phyloP scores from a whole-genome alignment of 2,797 vertebrate species.

The Danio jaintianensis region DNA sequence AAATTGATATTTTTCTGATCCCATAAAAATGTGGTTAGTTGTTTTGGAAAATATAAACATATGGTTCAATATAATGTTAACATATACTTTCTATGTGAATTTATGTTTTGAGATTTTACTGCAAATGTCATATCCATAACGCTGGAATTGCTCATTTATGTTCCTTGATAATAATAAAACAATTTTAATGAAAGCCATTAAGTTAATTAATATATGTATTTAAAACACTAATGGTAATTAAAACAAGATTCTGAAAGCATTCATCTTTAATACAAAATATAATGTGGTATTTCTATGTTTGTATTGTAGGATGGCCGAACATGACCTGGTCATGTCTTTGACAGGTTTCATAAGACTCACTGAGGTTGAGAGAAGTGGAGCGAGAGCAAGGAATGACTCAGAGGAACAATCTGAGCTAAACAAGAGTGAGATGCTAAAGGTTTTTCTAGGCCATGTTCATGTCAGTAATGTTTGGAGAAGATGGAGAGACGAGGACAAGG shows the following conservation, averaged over 20 bases:
- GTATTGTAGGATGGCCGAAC: not conserved
- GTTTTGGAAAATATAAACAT: too few species aligned
- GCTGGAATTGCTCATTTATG: too few species aligned
- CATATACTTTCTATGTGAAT: too few species aligned
- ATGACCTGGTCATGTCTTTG: not conserved
- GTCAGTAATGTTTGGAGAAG: slow-evolving; percentile 51
- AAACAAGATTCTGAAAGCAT: too few species aligned
- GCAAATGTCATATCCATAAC: too few species aligned
- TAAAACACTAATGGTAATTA: too few species aligned
- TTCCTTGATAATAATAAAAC: not conserved
- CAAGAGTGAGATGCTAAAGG: slow-evolving; percentile 54
- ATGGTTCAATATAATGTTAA: too few species aligned
- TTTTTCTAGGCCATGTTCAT: slow-evolving; percentile 66
- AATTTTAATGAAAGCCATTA: not conserved
- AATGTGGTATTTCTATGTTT: not conserved
- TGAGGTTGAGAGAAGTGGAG: slow-evolving; percentile 2
- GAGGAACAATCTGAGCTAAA: slow-evolving; percentile 46
- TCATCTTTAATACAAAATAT: not conserved
- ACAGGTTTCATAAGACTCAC: slow-evolving; percentile 13
- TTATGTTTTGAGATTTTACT: too few species aligned
- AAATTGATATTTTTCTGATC: too few species aligned
- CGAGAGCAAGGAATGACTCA: slow-evolving; percentile 26
- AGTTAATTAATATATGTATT: not conserved
- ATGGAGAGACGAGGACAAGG: slow-evolving; percentile 30
- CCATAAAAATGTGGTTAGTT: too few species aligned